Conservation (phyloP, 2,113 vertebrate genomes). For the Odocoileus virginianus region DNA sequence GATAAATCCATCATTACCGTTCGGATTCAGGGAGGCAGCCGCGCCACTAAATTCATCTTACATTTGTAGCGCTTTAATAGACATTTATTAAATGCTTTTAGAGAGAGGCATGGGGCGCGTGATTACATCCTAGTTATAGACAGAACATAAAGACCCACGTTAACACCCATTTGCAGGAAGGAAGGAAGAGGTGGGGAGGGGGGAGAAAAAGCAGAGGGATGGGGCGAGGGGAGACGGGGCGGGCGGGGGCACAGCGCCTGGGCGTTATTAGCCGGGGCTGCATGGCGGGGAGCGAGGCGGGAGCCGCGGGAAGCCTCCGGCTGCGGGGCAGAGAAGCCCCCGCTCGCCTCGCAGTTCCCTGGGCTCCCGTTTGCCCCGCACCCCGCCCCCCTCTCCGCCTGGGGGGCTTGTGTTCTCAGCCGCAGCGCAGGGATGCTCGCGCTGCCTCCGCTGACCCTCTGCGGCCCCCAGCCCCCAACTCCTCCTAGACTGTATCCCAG, state of each 20-base stretch:
- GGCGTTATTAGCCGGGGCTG: constrained; percentile 25
- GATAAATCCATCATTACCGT: constrained; percentile 88
- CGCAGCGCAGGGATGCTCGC: neutral
- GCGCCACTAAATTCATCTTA: constrained; percentile 88
- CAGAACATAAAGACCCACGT: constrained; percentile 85
- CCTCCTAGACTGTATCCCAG: constrained; percentile 69
- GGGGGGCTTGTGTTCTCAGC: neutral
- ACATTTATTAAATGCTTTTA: constrained; percentile 92
- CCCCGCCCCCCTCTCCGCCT: neutral
- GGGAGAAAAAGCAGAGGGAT: constrained; percentile 59
- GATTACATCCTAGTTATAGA: constrained; percentile 88
- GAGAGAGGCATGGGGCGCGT: constrained; percentile 86
- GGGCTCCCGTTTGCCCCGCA: neutral
- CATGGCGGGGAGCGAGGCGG: neutral
- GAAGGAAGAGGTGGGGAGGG: neutral
- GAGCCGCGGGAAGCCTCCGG: neutral
- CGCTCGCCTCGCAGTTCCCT: neutral
- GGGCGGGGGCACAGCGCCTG: neutral
- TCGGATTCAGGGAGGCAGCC: constrained; percentile 84
- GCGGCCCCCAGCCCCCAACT: neutral
- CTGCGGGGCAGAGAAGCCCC: neutral
- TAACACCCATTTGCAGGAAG: constrained; percentile 84
- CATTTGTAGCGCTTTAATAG: constrained; percentile 89
- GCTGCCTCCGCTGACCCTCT: neutral
- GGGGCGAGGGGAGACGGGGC: constrained; percentile 49